phyloP scores from a whole-genome alignment of 2,113 vertebrate genomes.

The Meriones unguiculatus region DNA sequence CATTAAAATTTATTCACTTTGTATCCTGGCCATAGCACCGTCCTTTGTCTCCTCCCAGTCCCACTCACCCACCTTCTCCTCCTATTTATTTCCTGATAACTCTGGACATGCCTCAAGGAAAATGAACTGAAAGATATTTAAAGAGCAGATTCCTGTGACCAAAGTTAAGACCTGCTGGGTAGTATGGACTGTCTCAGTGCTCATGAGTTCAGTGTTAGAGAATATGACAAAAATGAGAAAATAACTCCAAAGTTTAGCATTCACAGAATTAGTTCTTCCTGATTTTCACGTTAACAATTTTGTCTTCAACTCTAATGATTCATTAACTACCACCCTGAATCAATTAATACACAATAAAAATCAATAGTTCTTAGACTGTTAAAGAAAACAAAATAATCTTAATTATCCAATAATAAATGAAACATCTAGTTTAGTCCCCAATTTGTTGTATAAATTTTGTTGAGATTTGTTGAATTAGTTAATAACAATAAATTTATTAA shows the following conservation, averaged over 20 bases:
- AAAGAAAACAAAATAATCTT: conserved; percentile 21
- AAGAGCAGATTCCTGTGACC: neutral
- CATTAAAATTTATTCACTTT: too few species aligned
- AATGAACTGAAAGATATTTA: neutral
- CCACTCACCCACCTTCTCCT: too few species aligned
- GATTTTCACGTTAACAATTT: neutral
- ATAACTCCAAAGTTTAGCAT: neutral
- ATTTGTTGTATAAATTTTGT: neutral
- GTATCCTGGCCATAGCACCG: too few species aligned
- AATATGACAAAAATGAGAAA: neutral
- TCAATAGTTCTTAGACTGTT: neutral
- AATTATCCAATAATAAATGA: neutral
- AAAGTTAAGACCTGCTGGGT: neutral
- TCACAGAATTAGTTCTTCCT: neutral
- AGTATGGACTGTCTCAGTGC: neutral
- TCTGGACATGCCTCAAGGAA: neutral
- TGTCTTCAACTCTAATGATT: neutral
- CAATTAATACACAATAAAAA: neutral
- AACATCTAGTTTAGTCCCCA: neutral
- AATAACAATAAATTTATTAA: neutral
- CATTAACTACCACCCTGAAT: neutral
- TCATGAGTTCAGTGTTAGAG: neutral
- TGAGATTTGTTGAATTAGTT: neutral
- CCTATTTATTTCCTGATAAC: too few species aligned
- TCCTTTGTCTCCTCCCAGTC: too few species aligned